A percentile compares a stretch with the other conserved stretches of the same genome.
Evolutionary conservation across 2,888 invertebrate species (phyloP).

Genomic region (Danaus chrysippus): DNA sequence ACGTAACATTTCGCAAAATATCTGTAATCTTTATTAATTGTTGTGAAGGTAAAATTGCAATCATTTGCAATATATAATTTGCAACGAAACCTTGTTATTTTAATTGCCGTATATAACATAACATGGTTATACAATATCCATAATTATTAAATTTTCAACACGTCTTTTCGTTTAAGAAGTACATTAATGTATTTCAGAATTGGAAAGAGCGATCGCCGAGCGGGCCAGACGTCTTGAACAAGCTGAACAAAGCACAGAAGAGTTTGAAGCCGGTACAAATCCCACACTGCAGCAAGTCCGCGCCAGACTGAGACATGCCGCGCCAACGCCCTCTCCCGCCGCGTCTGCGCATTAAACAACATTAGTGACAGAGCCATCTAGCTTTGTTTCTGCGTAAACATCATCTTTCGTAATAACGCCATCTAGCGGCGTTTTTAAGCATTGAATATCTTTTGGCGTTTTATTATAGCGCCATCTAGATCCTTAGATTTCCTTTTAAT

Average conservation of each 20-base stretch:
- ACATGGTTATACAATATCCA: background rate
- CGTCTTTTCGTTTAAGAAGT: background rate
- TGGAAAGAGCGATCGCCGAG: slow-evolving; percentile 81
- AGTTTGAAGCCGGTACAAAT: slow-evolving; percentile 61
- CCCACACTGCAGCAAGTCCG: slow-evolving; percentile 67
- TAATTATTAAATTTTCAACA: background rate
- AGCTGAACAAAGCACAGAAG: slow-evolving; percentile 55
- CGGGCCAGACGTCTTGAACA: slow-evolving; percentile 77
- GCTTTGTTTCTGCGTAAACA: background rate
- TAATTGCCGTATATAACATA: slow-evolving; percentile 12
- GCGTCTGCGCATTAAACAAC: slow-evolving; percentile 58
- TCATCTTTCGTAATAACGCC: slow-evolving; percentile 1
- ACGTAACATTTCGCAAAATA: slow-evolving; percentile 3
- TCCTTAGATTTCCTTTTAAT: too few species aligned
- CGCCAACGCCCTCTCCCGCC: slow-evolving; percentile 52
- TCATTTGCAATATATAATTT: slow-evolving; percentile 16
- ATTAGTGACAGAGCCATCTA: background rate
- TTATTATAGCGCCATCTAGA: background rate
- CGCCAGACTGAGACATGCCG: slow-evolving; percentile 69
- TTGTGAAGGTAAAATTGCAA: slow-evolving; percentile 18
- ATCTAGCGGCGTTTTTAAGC: background rate
- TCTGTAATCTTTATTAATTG: slow-evolving; percentile 16
- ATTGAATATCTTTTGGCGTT: background rate
- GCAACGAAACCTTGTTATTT: slow-evolving; percentile 23
- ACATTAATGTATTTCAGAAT: slow-evolving; percentile 57